Conservation (phyloP, 2,888 invertebrate species). For the Chaitophorus viminalis region DNA sequence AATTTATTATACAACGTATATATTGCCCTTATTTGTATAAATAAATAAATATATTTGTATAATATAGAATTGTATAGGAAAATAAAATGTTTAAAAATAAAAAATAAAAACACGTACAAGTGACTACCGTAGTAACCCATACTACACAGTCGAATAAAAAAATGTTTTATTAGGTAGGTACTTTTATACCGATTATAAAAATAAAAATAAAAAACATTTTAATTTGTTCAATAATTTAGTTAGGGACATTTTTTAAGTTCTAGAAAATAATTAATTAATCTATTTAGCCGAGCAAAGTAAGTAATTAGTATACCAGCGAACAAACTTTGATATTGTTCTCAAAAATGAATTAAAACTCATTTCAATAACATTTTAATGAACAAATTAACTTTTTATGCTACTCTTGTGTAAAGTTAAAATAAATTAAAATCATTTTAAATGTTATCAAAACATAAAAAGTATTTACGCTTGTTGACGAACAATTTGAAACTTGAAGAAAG, state of each 20-base stretch:
- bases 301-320: not conserved
- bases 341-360: not conserved
- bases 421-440: not conserved
- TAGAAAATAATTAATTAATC: conserved; percentile 38
- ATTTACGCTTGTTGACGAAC: conserved; percentile 5
- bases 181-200: not conserved
- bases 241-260: conserved; percentile 12
- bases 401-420: not conserved
- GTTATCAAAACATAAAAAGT: not conserved
- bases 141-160: not conserved
- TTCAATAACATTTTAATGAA: conserved; percentile 2
- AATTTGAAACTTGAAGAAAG: not conserved
- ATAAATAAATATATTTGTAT: too few relatives aligned
- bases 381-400: conserved; percentile 8
- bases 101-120: too few relatives aligned
- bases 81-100: too few relatives aligned
- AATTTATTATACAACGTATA: too few relatives aligned
- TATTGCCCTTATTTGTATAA: too few relatives aligned
- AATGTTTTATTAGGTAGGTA: not conserved
- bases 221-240: conserved; percentile 8
- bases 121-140: not conserved
- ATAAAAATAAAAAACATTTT: conserved; percentile 3
- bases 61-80: too few relatives aligned
- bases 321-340: conserved; percentile 25
- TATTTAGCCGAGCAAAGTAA: not conserved